A percentile compares a stretch with the other conserved stretches of the same genome.
These are phyloP conservation scores for Enteromius unitaeniatus DNA, from an alignment of 2,797 vertebrate species.

Conservation along the genomic window DNA sequence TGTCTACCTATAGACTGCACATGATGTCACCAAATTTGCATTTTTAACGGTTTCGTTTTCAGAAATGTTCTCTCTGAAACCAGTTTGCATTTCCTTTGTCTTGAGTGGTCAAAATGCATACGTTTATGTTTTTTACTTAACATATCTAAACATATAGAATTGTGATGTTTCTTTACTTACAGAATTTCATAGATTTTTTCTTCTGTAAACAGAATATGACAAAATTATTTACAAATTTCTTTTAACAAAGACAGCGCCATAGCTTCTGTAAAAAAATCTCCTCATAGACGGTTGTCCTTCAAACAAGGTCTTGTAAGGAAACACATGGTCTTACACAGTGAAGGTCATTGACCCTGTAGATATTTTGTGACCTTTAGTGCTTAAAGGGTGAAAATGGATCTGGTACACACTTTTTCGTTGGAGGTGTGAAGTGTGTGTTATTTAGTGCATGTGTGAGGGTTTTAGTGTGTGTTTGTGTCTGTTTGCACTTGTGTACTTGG, in stretches of 20 bases:
- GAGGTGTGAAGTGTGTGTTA: conserved; percentile 53
- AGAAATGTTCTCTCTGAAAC: neutral
- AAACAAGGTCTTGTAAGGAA: conserved; percentile 39
- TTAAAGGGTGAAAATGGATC: conserved; percentile 58
- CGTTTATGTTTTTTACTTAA: neutral
- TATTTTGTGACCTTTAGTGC: conserved; percentile 48
- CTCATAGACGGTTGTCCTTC: conserved; percentile 42
- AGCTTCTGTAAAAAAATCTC: neutral
- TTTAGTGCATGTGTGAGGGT: conserved; percentile 42
- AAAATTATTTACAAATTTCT: neutral
- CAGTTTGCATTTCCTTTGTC: neutral
- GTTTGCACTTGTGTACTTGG: conserved; percentile 42
- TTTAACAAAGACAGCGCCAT: neutral
- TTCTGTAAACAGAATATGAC: neutral
- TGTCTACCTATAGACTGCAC: neutral
- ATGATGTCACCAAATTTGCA: neutral
- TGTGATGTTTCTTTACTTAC: neutral
- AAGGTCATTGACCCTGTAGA: conserved; percentile 49
- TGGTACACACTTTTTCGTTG: conserved; percentile 32
- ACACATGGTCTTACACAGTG: conserved; percentile 26
- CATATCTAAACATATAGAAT: neutral
- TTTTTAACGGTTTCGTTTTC: neutral
- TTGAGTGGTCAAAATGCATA: neutral
- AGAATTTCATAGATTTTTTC: neutral
- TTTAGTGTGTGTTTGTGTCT: conserved; percentile 60